Percentiles rank a stretch among this genome's conserved stretches.
Conservation (phyloP, 2,888 invertebrate species). For the Phragmatobia fuliginosa region DNA sequence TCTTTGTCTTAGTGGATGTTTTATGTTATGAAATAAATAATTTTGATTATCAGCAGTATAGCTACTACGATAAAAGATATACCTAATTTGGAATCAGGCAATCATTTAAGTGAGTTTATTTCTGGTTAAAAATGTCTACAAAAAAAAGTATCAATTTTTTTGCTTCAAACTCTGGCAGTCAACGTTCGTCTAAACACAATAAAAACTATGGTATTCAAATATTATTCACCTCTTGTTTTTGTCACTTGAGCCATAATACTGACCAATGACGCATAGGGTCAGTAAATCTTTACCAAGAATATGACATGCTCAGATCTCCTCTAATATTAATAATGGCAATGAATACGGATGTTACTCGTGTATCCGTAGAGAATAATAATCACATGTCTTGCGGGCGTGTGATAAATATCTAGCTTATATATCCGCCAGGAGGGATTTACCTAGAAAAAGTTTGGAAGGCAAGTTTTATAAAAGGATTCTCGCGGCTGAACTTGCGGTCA, state of each 20-base stretch:
- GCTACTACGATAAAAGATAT: background rate
- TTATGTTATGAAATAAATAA: too few species aligned
- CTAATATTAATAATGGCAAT: background rate
- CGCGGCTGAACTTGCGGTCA: background rate
- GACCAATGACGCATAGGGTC: background rate
- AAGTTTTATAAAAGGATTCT: background rate
- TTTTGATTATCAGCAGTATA: background rate
- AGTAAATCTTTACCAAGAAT: background rate
- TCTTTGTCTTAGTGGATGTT: too few species aligned
- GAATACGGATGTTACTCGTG: background rate
- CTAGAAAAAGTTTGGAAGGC: background rate
- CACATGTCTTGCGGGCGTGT: background rate
- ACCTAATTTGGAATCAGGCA: background rate
- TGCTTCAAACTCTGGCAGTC: background rate
- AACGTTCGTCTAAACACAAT: background rate
- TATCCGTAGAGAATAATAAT: background rate
- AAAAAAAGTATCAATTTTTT: background rate
- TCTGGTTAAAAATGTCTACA: background rate
- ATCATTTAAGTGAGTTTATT: background rate
- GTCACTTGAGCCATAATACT: background rate
- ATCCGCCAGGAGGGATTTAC: background rate
- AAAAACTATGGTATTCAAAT: background rate
- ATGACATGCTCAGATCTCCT: background rate
- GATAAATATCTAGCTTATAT: background rate
- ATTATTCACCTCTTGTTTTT: background rate